phyloP scores from a whole-genome alignment of 2,888 invertebrate species.

The Zootermopsis nevadensis region DNA sequence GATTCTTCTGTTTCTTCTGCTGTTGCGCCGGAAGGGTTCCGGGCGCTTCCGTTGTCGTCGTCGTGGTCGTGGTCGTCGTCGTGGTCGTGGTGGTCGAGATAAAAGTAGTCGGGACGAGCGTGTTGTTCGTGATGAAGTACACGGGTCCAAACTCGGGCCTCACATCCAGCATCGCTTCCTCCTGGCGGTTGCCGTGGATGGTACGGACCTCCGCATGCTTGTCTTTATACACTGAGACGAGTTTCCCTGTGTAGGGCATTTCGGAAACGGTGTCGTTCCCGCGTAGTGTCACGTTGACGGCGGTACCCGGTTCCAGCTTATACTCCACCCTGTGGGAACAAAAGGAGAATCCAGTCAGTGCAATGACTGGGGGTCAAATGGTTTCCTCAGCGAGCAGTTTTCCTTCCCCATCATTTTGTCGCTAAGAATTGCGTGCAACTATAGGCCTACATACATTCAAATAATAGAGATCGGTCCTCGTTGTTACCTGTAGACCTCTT shows the following conservation, averaged over 20 bases:
- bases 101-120: constrained; percentile 81
- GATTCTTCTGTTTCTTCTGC: constrained; percentile 54
- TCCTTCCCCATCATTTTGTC: too few species aligned
- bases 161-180: constrained; percentile 76
- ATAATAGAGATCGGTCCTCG: neutral
- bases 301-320: constrained; percentile 80
- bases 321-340: constrained; percentile 68
- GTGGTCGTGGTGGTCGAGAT: constrained; percentile 69
- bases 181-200: constrained; percentile 73
- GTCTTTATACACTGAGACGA: constrained; percentile 77
- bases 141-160: constrained; percentile 79
- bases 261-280: constrained; percentile 81
- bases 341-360: neutral
- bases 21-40: constrained; percentile 57
- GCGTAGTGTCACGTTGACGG: constrained; percentile 81
- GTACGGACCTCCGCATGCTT: constrained; percentile 69
- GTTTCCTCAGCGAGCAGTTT: too few species aligned
- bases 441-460: too few species aligned
- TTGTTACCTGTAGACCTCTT: constrained; percentile 56
- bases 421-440: too few species aligned
- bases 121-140: constrained; percentile 81
- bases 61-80: constrained; percentile 55
- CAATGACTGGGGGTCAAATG: too few species aligned
- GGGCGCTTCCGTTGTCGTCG: constrained; percentile 59
- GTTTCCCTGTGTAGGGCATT: constrained; percentile 77